Evolutionary conservation across 2,113 vertebrate genomes (phyloP), one percentile per base, ranked within the genome.

Genomic region (Mellivora capensis): DNA sequence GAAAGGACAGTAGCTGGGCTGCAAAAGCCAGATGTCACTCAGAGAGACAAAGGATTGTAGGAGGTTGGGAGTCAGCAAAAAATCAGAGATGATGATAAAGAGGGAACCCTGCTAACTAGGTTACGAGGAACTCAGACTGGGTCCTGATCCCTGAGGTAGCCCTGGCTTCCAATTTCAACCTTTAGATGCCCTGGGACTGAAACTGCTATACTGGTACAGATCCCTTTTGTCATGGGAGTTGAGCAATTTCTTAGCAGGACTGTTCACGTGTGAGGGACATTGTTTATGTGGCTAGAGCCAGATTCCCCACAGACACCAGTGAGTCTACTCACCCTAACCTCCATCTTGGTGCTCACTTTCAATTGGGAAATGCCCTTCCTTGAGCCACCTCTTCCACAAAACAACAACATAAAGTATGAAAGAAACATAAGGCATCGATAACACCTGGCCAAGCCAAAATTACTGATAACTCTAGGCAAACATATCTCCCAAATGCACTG

Each of bases 151-250:
- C 42, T 59, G 82, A 91, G 7, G 29, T 10, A 7, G 23, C 9
- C 64, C 47, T 94, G 3, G 11, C 23, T 37, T 93, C 27, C 52
- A 9, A 10, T 72, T 54, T 11, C 29, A 31, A 15, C 0, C 3
- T 69, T 82, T n/a, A 54, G n/a, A 20, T 67, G 5, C 39, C 54
- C 21, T 62, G 0, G 62, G n/a, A n/a, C 59, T 42, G 3, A 90
- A 12, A 18, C 4, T 18, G 4, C 18, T 69, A 0, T 47, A 29
- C 37, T 10, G 3, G 0, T 81, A 20, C 0, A 42, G n/a, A 37
- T 39, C 44, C n/a, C 52, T 79, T 57, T 87, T 44, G 4, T 52
- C 27, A 54, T 44, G 25, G 27, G 3, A 89, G 72, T 47, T 52
- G 23, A 81, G 21, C 27, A 85, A 21, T 76, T 86, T 89, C 25